Evolutionary conservation across 2,797 vertebrate genomes (phyloP).

Genomic region (Enteromius afrohamiltoni): DNA sequence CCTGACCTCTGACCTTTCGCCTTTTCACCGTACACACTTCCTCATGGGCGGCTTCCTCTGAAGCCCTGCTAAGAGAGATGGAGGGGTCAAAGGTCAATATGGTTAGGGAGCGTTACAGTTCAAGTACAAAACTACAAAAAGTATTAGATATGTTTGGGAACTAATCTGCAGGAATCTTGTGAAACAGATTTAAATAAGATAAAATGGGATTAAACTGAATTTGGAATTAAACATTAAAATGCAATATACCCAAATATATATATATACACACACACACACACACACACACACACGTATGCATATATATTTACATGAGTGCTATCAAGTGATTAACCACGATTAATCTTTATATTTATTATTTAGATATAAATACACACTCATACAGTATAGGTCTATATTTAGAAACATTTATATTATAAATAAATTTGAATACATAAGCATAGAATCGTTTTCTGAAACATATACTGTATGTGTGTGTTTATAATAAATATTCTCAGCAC

Average conservation of each 20-base stretch:
- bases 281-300: too few species aligned
- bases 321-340: too few species aligned
- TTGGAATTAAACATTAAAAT: not conserved
- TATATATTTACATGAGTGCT: not conserved
- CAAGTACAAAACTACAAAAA: not conserved
- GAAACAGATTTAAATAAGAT: not conserved
- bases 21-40: conserved; percentile 72
- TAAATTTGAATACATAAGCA: too few species aligned
- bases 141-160: not conserved
- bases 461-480: too few species aligned
- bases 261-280: too few species aligned
- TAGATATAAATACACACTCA: too few species aligned
- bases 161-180: not conserved
- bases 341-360: too few species aligned
- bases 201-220: not conserved
- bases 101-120: not conserved
- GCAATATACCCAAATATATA: not conserved
- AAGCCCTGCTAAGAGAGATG: conserved; percentile 68
- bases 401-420: too few species aligned
- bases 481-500: too few species aligned
- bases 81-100: not conserved
- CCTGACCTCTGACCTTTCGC: conserved; percentile 74
- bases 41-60: conserved; percentile 83
- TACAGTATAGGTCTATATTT: too few species aligned
- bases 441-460: too few species aligned